These are phyloP conservation scores for Hemitrygon akajei DNA, from an alignment of 2,797 vertebrate genomes.

Conservation along the genomic window DNA sequence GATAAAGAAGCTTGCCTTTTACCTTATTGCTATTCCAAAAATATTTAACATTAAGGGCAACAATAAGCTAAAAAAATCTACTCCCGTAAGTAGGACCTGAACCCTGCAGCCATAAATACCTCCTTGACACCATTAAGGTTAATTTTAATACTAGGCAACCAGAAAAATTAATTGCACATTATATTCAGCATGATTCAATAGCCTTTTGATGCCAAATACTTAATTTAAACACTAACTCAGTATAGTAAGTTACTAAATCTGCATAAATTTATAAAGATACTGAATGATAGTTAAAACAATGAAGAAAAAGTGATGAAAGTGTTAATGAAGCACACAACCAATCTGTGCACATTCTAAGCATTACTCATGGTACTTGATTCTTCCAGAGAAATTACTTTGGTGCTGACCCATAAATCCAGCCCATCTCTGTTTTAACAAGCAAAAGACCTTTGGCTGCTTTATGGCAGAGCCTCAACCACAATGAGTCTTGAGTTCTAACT, in stretches of 20 bases:
- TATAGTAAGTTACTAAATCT: background rate
- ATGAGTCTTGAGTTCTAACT: slow-evolving; percentile 53
- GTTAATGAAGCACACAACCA: background rate
- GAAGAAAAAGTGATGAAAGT: background rate
- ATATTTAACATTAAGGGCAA: background rate
- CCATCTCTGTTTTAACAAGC: slow-evolving; percentile 73
- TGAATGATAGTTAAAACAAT: slow-evolving; percentile 15
- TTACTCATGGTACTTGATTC: background rate
- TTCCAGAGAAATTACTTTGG: slow-evolving; percentile 57
- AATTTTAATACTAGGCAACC: background rate
- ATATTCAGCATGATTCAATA: background rate
- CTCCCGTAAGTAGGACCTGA: background rate
- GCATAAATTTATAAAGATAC: background rate
- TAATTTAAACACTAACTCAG: background rate
- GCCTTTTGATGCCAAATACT: background rate
- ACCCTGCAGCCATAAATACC: background rate
- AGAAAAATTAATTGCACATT: background rate
- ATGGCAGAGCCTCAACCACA: slow-evolving; percentile 59
- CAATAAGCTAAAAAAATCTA: background rate
- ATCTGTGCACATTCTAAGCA: background rate
- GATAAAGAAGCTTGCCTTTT: background rate
- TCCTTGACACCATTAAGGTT: background rate
- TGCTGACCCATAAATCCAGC: slow-evolving; percentile 69
- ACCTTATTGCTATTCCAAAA: background rate
- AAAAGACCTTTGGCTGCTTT: slow-evolving; percentile 60